These are phyloP conservation scores for Eira barbara DNA, from an alignment of 2,113 vertebrate species.

Conservation along the genomic window DNA sequence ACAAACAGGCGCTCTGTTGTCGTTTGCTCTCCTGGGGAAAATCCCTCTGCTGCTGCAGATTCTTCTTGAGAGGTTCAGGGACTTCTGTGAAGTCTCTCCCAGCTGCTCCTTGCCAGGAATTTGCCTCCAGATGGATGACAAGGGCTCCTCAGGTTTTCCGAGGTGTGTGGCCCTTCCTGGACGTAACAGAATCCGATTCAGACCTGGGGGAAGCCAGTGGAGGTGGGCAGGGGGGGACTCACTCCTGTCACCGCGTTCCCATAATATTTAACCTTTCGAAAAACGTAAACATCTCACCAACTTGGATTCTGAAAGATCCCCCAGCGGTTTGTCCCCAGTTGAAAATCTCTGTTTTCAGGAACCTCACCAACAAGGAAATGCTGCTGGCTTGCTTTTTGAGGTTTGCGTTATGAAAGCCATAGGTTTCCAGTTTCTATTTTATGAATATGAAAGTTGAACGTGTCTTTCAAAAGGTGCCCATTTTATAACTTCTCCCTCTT, in stretches of 20 bases:
- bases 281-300: not conserved
- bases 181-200: not conserved
- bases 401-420: not conserved
- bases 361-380: not conserved
- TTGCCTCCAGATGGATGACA: conserved; percentile 16
- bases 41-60: conserved; percentile 1
- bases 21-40: conserved; percentile 58
- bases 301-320: not conserved
- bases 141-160: not conserved
- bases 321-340: not conserved
- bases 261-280: not conserved
- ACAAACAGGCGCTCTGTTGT: conserved; percentile 68
- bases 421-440: not conserved
- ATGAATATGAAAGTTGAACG: not conserved
- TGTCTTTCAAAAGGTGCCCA: not conserved
- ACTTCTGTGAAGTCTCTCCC: not conserved
- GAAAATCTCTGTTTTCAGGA: not conserved
- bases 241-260: not conserved
- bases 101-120: not conserved
- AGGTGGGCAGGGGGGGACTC: too few species aligned
- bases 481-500: not conserved
- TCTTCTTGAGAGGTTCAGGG: conserved; percentile 46
- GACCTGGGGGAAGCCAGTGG: not conserved
- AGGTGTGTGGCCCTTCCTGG: not conserved
- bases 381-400: not conserved